Base-by-base conservation (phyloP, 2,888 invertebrate genomes). In the Koerneria pararmatus region DNA sequence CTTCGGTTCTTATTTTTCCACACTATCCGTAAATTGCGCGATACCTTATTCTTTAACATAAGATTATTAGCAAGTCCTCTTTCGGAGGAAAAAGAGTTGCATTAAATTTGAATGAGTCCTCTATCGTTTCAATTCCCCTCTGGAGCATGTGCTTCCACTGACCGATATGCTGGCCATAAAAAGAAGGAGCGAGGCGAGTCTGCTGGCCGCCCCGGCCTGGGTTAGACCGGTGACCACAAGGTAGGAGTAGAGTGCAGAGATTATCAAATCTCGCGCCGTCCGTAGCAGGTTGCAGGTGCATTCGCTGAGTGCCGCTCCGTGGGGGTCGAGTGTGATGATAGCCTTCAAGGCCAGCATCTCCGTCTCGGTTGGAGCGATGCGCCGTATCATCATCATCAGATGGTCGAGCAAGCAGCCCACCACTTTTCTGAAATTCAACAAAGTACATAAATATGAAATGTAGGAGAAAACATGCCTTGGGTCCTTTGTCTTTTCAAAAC, bases 321-420 rank as follows among this genome's bases (percentile, higher is more conserved):
- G 75, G 5, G 78, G 77, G 64, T 81, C 81, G n/a, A 81, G 69
- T 1, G 78, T 76, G 67, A 80, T 73, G 54, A 81, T 79, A 3
- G 81, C 81, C 66, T 81, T 81, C 65, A 81, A 57, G 3, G 75
- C 75, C 22, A 78, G 77, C 67, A 74, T 74, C 65, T 81, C 81
- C 1, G 70, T 72, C 29, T 77, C 72, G 24, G 74, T 73, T 8
- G 79, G 69, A 19, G 67, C 65, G 11, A 80, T 57, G n/a, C 72
- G 63, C 22, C 69, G 66, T 11, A 77, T 48, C 35, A 72, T 71
- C 4, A 63, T 60, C 32, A 75, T 58, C 35, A 77, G 62, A 54
- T 72, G 67, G 29, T 74, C 74, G 32, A 71, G 68, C 59, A 79
- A 67, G 46, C 69, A 68, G 11, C 66, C 61, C 0, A 71, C 71